Base-by-base conservation (phyloP, 2,113 vertebrate species). In the Haplotaxodon microlepis region DNA sequence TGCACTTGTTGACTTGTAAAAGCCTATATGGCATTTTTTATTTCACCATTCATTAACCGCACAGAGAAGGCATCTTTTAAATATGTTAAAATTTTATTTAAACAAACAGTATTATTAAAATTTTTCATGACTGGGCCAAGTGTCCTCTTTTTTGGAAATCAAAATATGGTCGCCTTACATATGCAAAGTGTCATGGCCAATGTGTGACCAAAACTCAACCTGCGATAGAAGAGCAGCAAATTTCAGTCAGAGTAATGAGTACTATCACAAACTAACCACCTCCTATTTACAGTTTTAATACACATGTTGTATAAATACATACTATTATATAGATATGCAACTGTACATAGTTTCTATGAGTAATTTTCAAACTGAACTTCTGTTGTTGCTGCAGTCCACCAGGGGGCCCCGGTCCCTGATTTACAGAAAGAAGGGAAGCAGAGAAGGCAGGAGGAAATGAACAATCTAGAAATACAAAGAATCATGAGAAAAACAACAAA, bases 281-380 rank as follows among this genome's bases (percentile, higher is more conserved):
- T 66, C 31, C 6, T n/a, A 38, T 66, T 66, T n/a, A 36, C 31
- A 66, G 61, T 66, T 66, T 8, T n/a, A 66, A 66, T 66, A 12
- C 17, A 66, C 31, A 5, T 66, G 34, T 66, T 66, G 61, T 66
- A 66, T 36, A n/a, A 66, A n/a, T 12, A 66, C 61, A 36, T 66
- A n/a, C 0, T 2, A 0, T 66, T 38, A 12, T 66, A 1, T n/a
- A 38, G 10, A 66, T 66, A 66, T 12, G 17, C 61, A 66, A 8
- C 31, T n/a, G 31, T 38, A 36, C 61, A n/a, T 66, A 12, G 17
- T 66, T 38, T n/a, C 31, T n/a, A 38, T n/a, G 31, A 12, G 31
- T 8, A 66, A 66, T 36, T 66, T 66, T 11, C 31, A 66, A 36
- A 66, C 9, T n/a, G 61, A 3, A 1, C 10, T 66, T 66, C 61